phyloP scores from a whole-genome alignment of 2,797 vertebrate genomes.

The Tympanoctomys barrerae region DNA sequence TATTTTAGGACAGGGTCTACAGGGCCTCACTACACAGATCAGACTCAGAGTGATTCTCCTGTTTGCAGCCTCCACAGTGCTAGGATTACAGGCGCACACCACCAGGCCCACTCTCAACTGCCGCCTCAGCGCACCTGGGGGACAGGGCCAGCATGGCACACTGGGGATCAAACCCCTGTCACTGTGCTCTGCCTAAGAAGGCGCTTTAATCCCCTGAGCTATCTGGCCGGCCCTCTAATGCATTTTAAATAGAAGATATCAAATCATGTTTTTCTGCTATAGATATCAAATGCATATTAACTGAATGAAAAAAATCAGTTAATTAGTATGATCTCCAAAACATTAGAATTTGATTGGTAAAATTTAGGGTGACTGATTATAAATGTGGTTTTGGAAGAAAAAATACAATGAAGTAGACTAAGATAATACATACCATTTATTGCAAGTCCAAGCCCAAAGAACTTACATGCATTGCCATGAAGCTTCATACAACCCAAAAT shows the following conservation, averaged over 20 bases:
- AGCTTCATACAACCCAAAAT: neutral
- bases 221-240: neutral
- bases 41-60: no score
- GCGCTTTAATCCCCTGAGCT: no score
- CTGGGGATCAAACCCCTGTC: no score
- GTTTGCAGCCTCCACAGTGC: no score
- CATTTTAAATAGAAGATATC: neutral
- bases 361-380: neutral
- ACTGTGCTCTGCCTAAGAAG: no score
- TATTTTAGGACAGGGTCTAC: no score
- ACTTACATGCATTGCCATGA: neutral
- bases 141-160: no score
- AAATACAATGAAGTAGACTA: neutral
- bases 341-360: neutral
- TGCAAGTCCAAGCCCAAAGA: neutral
- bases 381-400: neutral
- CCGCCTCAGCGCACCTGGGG: no score
- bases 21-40: no score
- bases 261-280: neutral
- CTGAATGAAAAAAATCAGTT: neutral
- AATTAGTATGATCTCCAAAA: neutral
- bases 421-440: constrained; percentile 3
- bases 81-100: no score
- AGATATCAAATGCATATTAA: neutral
- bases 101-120: no score